Evolutionary conservation across 2,113 vertebrate species (phyloP).

Genomic region (Chascanopsetta lugubris): DNA sequence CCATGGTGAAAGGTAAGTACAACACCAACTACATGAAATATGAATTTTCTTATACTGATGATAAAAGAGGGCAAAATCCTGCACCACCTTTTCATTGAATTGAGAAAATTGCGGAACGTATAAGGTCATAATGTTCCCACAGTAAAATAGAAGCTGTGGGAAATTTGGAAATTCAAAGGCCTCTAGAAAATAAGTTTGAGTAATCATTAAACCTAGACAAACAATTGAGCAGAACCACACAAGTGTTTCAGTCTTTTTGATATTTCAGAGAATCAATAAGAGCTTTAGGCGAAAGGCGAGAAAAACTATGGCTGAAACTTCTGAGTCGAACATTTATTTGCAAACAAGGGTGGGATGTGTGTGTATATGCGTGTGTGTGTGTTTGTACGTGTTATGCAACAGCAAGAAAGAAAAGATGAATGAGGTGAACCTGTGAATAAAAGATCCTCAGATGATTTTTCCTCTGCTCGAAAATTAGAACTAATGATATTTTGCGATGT

Average conservation of each 20-base stretch:
- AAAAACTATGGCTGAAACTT: neutral
- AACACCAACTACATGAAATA: too few relatives aligned
- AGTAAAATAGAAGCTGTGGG: neutral
- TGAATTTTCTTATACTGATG: too few relatives aligned
- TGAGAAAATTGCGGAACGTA: too few relatives aligned
- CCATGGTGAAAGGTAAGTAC: too few relatives aligned
- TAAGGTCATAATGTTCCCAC: neutral
- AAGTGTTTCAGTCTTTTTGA: neutral
- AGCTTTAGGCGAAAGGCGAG: neutral
- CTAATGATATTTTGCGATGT: neutral
- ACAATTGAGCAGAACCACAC: neutral
- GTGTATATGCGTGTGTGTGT: neutral
- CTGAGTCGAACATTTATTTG: neutral
- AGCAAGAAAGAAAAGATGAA: neutral
- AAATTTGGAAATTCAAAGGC: neutral
- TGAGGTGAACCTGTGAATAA: neutral
- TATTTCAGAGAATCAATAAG: constrained; percentile 5
- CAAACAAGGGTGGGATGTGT: neutral
- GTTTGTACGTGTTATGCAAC: neutral
- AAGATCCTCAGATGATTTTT: neutral
- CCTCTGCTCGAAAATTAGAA: neutral
- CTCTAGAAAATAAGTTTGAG: neutral
- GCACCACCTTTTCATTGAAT: too few relatives aligned
- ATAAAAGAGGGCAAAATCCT: too few relatives aligned
- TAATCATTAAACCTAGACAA: constrained; percentile 4